Evolutionary conservation across 2,797 vertebrate species (phyloP).

Genomic region (Poeciliopsis presidionis): DNA sequence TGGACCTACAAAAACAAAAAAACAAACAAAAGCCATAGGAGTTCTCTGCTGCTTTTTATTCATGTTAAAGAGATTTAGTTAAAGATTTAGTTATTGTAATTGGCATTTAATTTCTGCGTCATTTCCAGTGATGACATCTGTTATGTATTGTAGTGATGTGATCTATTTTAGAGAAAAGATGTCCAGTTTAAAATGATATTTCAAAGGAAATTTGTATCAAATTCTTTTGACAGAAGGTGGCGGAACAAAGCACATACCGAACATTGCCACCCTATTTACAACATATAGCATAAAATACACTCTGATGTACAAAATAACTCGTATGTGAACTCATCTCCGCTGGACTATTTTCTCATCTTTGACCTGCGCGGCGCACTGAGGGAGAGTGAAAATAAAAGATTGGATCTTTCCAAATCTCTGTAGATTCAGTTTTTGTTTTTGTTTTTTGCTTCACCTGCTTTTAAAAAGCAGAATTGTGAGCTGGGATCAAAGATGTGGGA

Average conservation of each 20-base stretch:
- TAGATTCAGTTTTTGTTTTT: background rate
- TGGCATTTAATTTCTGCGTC: no score
- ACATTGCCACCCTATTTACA: conserved; percentile 34
- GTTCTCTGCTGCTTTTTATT: background rate
- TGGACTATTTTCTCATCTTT: conserved; percentile 2
- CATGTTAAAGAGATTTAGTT: background rate
- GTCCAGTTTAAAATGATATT: conserved; percentile 7
- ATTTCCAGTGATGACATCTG: background rate
- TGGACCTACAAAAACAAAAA: background rate
- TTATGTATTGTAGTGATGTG: background rate
- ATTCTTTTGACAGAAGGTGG: conserved; percentile 33
- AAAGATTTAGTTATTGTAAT: background rate
- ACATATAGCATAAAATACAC: conserved; percentile 52
- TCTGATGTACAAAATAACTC: conserved; percentile 37
- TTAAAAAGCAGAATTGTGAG: background rate
- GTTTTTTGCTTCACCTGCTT: conserved; percentile 1
- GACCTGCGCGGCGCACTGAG: conserved; percentile 8
- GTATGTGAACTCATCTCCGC: background rate
- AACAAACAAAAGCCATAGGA: background rate
- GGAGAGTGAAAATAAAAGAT: background rate
- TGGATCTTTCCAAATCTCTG: background rate
- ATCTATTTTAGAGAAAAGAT: conserved; percentile 4
- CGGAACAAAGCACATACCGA: conserved; percentile 31
- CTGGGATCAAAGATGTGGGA: background rate
- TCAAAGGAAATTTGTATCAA: conserved; percentile 21